phyloP scores from a whole-genome alignment of 1,140 invertebrate genomes.

The Pseudomyrmex concolor region DNA sequence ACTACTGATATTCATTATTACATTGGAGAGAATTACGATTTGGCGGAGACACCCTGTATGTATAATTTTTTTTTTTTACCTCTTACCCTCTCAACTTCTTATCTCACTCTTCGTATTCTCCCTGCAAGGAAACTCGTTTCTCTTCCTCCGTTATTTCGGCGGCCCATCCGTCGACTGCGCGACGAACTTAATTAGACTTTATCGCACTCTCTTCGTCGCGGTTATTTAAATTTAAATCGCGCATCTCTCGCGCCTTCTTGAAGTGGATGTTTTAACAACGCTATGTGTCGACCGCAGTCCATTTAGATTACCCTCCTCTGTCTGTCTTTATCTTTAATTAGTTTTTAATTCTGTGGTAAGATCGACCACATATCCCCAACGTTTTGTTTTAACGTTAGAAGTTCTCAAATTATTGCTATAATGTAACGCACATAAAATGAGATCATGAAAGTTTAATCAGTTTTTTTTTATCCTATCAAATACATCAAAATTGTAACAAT shows the following conservation, averaged over 20 bases:
- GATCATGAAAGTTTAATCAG: too few relatives aligned
- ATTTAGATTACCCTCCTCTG: constrained; percentile 20
- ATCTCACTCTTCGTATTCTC: constrained; percentile 18
- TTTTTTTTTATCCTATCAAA: neutral
- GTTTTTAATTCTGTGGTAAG: neutral
- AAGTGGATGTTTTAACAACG: constrained; percentile 69
- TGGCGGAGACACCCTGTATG: constrained; percentile 16
- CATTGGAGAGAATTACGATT: neutral
- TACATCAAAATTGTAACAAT: neutral
- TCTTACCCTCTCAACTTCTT: neutral
- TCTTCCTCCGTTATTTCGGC: constrained; percentile 56
- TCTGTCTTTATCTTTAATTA: too few relatives aligned
- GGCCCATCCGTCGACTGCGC: constrained; percentile 60
- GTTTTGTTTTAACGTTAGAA: neutral
- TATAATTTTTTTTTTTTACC: constrained; percentile 4
- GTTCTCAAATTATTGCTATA: neutral
- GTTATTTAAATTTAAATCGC: constrained; percentile 80
- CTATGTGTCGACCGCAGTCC: constrained; percentile 36
- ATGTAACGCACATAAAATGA: neutral
- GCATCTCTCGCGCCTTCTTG: constrained; percentile 36
- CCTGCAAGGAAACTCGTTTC: constrained; percentile 25
- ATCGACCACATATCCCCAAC: neutral
- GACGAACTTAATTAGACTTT: constrained; percentile 80
- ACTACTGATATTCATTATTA: neutral
- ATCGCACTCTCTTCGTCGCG: constrained; percentile 75